These are phyloP conservation scores for Polyploca ridens DNA, from an alignment of 2,888 invertebrate species.

Conservation along the genomic window DNA sequence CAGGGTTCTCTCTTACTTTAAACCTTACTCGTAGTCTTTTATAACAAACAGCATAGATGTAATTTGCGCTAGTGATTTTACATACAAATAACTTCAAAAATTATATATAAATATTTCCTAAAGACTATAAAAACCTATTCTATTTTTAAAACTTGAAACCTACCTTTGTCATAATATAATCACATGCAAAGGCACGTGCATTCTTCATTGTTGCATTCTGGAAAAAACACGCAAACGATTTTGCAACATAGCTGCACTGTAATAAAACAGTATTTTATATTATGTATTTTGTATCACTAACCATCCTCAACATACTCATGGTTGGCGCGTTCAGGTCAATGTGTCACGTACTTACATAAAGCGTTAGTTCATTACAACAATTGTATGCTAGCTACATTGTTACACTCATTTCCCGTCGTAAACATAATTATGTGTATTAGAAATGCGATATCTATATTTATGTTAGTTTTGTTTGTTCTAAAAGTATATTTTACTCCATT, in stretches of 20 bases:
- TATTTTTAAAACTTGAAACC: neutral
- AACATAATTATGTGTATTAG: constrained; percentile 15
- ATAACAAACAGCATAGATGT: too few relatives aligned
- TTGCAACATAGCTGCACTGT: neutral
- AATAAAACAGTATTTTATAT: neutral
- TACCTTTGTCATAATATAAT: too few relatives aligned
- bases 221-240: constrained; percentile 11
- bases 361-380: constrained; percentile 32
- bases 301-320: constrained; percentile 53
- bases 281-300: constrained; percentile 41
- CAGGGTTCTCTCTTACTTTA: too few relatives aligned
- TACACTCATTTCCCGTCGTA: constrained; percentile 14
- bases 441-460: constrained; percentile 12
- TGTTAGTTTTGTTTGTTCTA: neutral
- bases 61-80: too few relatives aligned
- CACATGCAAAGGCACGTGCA: constrained; percentile 12
- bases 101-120: constrained; percentile 20
- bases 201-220: neutral
- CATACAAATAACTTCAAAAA: too few relatives aligned
- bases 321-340: constrained; percentile 29
- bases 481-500: neutral
- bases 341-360: constrained; percentile 22
- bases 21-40: too few relatives aligned
- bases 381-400: constrained; percentile 25
- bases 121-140: neutral